Base-by-base conservation (phyloP, 2,888 invertebrate genomes). In the Caenorhabditis doughertyi region DNA sequence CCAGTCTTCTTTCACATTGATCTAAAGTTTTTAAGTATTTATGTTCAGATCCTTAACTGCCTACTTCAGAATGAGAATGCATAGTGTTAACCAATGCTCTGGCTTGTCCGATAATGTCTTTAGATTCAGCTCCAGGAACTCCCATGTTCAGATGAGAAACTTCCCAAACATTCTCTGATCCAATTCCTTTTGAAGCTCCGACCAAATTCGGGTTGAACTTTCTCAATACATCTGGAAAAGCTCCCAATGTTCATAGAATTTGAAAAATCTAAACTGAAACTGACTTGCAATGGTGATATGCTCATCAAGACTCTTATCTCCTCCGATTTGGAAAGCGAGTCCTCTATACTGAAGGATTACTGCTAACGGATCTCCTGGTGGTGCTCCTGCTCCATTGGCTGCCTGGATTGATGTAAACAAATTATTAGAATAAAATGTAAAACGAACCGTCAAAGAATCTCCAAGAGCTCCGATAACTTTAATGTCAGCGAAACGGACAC, bases 201-300 rank as follows among this genome's bases (percentile, higher is more conserved):
- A 94, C 94, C 72, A 95, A 89, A 68, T 93, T 93, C 0, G 95
- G 94, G 91, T 95, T 95, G 93, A 94, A 95, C 92, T 94, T 94
- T 93, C 95, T 94, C 60, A 95, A 92, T 89, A 95, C 94, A 90
- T 95, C 89, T 89, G 64, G 51, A 87, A 74, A 11, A 3, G 11
- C n/a, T 0, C n/a, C 18, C n/a, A 2, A 0, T 21, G 25, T 32
- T 49, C 4, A 47, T 23, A 49, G 0, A n/a, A n/a, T n/a, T n/a
- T n/a, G n/a, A n/a, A n/a, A n/a, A n/a, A n/a, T n/a, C n/a, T n/a
- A n/a, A n/a, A n/a, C n/a, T n/a, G 7, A 18, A 3, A 51, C 79
- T 70, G 18, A 88, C 86, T 87, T 9, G 88, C 79, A 7, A 88
- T 68, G 5, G 87, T 88, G 16, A 88, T 80, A 44, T 88, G 88